Conservation (phyloP, 2,888 invertebrate genomes). For the Melanostoma scalare region DNA sequence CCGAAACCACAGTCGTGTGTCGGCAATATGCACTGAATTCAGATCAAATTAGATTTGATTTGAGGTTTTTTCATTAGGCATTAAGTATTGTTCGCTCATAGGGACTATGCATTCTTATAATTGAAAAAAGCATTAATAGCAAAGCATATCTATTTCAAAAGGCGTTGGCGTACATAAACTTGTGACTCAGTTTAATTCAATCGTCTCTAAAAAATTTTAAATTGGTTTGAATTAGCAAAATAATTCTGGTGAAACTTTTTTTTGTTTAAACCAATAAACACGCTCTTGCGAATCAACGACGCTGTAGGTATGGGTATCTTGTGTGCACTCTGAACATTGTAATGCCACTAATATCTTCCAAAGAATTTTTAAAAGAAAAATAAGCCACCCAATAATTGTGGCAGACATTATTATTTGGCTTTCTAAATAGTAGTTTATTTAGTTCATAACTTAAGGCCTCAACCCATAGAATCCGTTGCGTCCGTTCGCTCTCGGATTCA, state of each 20-base stretch:
- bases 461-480: too few species aligned
- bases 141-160: constrained; percentile 33
- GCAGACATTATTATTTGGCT: too few species aligned
- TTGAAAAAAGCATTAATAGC: constrained; percentile 22
- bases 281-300: background rate
- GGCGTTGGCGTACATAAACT: constrained; percentile 1
- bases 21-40: constrained; percentile 28
- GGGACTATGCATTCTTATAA: constrained; percentile 18
- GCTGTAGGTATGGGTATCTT: too few species aligned
- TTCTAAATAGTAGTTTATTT: too few species aligned
- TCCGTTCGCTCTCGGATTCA: too few species aligned
- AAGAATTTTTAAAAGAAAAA: too few species aligned
- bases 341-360: too few species aligned
- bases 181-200: constrained; percentile 13
- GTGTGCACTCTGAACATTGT: too few species aligned
- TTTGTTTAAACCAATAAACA: background rate
- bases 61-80: constrained; percentile 22
- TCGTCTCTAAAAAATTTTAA: constrained; percentile 5
- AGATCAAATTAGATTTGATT: constrained; percentile 37
- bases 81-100: constrained; percentile 7
- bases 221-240: background rate
- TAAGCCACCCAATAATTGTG: too few species aligned
- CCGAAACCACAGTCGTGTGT: constrained; percentile 21
- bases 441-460: too few species aligned
- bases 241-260: constrained; percentile 4